Percentiles rank a stretch among this genome's conserved stretches.
phyloP scores from a whole-genome alignment of 2,113 vertebrate species.

The Argyrosomus japonicus region DNA sequence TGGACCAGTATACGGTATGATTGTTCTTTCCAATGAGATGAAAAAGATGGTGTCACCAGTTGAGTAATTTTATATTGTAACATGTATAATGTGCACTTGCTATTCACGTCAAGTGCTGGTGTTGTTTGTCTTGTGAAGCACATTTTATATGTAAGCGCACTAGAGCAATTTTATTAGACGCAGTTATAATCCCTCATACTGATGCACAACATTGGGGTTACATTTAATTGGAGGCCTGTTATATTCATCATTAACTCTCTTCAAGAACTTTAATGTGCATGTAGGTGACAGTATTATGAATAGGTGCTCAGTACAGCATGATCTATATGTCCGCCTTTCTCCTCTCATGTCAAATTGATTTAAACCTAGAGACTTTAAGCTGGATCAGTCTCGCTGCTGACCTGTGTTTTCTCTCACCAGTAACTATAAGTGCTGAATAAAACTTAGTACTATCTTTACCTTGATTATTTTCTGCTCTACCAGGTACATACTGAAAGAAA shows the following conservation, averaged over 20 bases:
- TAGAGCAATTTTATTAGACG: neutral
- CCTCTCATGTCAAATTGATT: slow-evolving; percentile 1
- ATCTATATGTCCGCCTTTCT: neutral
- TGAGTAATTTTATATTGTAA: neutral
- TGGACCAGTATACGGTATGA: neutral
- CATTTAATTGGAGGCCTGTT: neutral
- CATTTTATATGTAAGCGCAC: neutral
- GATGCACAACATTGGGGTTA: no score
- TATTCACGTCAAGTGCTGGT: neutral
- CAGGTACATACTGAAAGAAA: neutral
- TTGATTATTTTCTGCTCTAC: neutral
- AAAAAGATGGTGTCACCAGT: neutral
- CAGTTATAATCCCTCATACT: neutral
- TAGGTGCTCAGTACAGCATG: neutral
- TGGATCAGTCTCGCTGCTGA: neutral
- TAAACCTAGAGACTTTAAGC: neutral
- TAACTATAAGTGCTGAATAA: neutral
- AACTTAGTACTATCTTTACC: neutral
- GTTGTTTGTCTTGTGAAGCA: neutral
- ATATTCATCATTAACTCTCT: neutral
- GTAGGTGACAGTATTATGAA: neutral
- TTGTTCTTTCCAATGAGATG: neutral
- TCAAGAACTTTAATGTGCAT: neutral
- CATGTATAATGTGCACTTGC: neutral
- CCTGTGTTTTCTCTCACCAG: neutral